phyloP scores from a whole-genome alignment of 2,797 vertebrate genomes.

The Manis javanica region DNA sequence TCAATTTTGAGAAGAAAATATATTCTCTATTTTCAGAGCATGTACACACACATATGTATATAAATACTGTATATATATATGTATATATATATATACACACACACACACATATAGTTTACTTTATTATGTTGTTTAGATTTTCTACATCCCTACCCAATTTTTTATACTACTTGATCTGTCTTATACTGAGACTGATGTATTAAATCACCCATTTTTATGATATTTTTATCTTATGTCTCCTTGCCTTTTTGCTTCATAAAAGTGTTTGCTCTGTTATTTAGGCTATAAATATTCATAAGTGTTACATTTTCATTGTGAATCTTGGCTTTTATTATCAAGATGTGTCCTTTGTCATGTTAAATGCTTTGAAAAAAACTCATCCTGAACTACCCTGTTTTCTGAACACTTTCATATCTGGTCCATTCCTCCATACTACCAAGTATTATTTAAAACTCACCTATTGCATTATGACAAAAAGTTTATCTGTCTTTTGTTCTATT shows the following conservation, averaged over 20 bases:
- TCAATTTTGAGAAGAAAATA: background rate
- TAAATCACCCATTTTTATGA: background rate
- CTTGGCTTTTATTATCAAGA: background rate
- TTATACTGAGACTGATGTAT: background rate
- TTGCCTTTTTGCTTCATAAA: background rate
- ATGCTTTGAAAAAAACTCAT: background rate
- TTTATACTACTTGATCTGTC: background rate
- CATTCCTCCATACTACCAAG: no score
- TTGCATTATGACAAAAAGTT: no score
- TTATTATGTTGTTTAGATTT: background rate
- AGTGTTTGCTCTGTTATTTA: background rate
- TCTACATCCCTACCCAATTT: background rate
- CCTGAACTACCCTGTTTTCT: background rate
- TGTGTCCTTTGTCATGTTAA: background rate
- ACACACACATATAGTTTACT: background rate
- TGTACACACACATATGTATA: no score
- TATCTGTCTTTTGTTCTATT: no score
- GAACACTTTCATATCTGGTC: background rate
- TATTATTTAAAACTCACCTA: no score
- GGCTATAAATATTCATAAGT: background rate
- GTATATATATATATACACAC: background rate
- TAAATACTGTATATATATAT: background rate
- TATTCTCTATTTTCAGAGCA: background rate
- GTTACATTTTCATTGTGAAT: background rate
- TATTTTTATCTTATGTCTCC: background rate